phyloP scores from a whole-genome alignment of 2,797 vertebrate species.

The Hippopotamyrus pictus region DNA sequence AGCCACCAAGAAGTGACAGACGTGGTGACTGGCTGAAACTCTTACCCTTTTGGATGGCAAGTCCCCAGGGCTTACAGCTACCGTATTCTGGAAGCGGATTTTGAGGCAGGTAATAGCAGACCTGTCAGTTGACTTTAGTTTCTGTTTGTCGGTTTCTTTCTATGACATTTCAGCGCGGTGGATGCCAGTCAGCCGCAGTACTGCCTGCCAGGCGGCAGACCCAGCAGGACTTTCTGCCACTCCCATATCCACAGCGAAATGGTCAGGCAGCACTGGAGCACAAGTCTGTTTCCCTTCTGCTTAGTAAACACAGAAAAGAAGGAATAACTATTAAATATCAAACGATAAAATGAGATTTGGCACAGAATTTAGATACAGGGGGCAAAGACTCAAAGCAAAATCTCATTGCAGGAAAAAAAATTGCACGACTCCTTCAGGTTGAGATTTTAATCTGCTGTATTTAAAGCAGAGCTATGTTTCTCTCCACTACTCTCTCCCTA shows the following conservation, averaged over 20 bases:
- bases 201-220: background rate
- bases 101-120: conserved; percentile 11
- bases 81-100: background rate
- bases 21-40: background rate
- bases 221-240: background rate
- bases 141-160: background rate
- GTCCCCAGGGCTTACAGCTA: background rate
- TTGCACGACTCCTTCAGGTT: background rate
- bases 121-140: conserved; percentile 17
- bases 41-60: conserved; percentile 15
- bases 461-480: background rate
- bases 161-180: conserved; percentile 15
- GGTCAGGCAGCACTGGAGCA: background rate
- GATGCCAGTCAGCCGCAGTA: background rate
- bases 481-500: background rate
- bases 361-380: background rate
- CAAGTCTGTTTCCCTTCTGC: background rate
- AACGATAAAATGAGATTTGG: background rate
- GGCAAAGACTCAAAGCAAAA: background rate
- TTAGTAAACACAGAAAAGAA: background rate
- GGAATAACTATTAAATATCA: background rate
- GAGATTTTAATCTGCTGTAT: background rate
- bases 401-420: background rate
- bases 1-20: background rate
- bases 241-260: background rate